Conservation (phyloP, 2,797 vertebrate species). For the Acanthis flammea region DNA sequence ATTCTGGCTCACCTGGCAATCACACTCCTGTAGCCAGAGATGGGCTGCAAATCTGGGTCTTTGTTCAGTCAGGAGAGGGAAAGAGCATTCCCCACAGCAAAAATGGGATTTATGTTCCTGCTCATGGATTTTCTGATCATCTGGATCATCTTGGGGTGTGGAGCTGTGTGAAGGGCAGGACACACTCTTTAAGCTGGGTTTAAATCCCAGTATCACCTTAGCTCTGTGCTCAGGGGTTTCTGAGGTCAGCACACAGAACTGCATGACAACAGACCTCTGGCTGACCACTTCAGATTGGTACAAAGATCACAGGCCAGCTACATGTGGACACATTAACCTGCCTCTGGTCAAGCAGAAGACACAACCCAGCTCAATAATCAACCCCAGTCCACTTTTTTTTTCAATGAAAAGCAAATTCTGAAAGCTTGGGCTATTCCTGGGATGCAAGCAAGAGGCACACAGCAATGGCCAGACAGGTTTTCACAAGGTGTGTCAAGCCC, state of each 20-base stretch:
- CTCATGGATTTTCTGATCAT: not conserved
- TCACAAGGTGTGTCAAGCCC: not conserved
- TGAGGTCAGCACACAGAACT: not conserved
- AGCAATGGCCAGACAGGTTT: not conserved
- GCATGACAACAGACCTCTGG: not conserved
- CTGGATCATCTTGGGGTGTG: not conserved
- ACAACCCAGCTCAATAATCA: not conserved
- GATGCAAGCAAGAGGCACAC: not conserved
- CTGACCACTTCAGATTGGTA: not conserved
- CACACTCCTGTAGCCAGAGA: rapidly evolving
- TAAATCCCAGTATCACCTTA: not conserved
- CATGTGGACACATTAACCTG: not conserved
- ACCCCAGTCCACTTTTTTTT: not conserved
- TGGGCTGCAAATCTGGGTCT: not conserved
- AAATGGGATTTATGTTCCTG: not conserved
- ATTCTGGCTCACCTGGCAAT: not conserved
- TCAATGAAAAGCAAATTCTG: not conserved
- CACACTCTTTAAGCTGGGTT: not conserved
- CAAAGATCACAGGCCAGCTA: not conserved
- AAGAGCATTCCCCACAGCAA: not conserved
- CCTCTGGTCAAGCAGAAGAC: not conserved
- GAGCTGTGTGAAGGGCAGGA: not conserved
- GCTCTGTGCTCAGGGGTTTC: not conserved
- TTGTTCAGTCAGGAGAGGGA: not conserved
- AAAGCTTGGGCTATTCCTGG: not conserved